phyloP scores from a whole-genome alignment of 1,140 invertebrate genomes.

The Cotesia chilonis region DNA sequence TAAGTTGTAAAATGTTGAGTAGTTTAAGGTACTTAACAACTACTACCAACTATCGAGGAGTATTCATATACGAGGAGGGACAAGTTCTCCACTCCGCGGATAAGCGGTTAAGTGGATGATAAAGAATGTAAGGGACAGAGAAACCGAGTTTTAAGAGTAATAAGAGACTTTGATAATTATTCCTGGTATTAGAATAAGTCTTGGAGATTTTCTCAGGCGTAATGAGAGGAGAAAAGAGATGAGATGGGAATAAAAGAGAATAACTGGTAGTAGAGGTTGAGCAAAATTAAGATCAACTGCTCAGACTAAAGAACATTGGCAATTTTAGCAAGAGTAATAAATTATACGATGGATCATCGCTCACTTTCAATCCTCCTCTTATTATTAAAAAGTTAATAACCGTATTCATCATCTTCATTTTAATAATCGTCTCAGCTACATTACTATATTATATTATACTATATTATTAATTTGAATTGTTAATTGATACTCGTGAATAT shows the following conservation, averaged over 20 bases:
- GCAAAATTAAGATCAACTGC: no score
- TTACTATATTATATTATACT: background rate
- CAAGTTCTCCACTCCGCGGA: background rate
- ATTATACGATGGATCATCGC: constrained; percentile 16
- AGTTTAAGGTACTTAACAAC: constrained; percentile 27
- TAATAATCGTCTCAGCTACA: background rate
- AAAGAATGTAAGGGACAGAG: background rate
- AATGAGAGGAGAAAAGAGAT: background rate
- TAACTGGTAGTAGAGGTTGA: background rate
- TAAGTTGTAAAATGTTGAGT: constrained; percentile 17
- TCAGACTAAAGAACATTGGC: constrained; percentile 2
- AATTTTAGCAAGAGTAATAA: constrained; percentile 18
- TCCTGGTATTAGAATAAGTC: constrained; percentile 14
- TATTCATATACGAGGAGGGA: background rate
- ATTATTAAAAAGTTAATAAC: background rate
- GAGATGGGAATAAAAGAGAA: no score
- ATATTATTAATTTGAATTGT: background rate
- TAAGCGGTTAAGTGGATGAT: constrained; percentile 20
- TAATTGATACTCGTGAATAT: constrained; percentile 43
- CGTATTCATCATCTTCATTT: background rate
- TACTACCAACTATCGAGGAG: background rate
- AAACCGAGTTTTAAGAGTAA: background rate
- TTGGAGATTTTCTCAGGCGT: constrained; percentile 1
- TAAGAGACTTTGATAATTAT: constrained; percentile 24
- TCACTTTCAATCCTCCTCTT: background rate